phyloP scores from a whole-genome alignment of 1,140 invertebrate species.

The Leptestheria dahalacensis region DNA sequence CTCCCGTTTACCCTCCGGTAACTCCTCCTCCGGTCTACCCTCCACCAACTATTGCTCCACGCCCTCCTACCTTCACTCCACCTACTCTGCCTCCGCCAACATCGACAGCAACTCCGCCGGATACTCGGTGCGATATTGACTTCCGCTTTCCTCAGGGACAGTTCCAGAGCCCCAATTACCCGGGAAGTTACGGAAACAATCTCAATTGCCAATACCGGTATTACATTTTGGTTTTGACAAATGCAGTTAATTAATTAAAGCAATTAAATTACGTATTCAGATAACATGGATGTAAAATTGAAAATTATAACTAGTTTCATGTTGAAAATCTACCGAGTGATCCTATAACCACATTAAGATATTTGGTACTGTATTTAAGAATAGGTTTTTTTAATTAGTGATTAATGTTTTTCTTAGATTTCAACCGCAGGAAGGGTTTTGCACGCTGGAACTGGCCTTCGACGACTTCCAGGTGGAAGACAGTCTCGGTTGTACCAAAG shows the following conservation, averaged over 20 bases:
- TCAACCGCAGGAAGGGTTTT: slow-evolving; percentile 15
- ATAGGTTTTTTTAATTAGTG: too few relatives aligned
- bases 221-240: too few relatives aligned
- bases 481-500: slow-evolving; percentile 16
- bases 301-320: too few relatives aligned
- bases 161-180: slow-evolving; percentile 17
- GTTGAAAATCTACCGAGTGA: too few relatives aligned
- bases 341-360: too few relatives aligned
- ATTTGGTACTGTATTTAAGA: too few relatives aligned
- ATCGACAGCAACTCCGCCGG: neutral
- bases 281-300: too few relatives aligned
- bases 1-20: neutral
- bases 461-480: slow-evolving; percentile 21
- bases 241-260: too few relatives aligned
- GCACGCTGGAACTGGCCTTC: slow-evolving; percentile 19
- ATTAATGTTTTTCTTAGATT: slow-evolving; percentile 8
- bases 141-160: slow-evolving; percentile 4
- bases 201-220: slow-evolving; percentile 14
- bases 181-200: slow-evolving; percentile 16
- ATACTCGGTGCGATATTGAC: neutral
- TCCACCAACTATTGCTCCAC: neutral
- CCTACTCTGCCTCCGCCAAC: neutral
- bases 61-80: neutral
- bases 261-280: too few relatives aligned
- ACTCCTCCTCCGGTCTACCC: slow-evolving; percentile 6